A percentile compares a stretch with the other conserved stretches of the same genome.
These are phyloP conservation scores for Verasper variegatus DNA, from an alignment of 2,113 vertebrate species.

Conservation along the genomic window DNA sequence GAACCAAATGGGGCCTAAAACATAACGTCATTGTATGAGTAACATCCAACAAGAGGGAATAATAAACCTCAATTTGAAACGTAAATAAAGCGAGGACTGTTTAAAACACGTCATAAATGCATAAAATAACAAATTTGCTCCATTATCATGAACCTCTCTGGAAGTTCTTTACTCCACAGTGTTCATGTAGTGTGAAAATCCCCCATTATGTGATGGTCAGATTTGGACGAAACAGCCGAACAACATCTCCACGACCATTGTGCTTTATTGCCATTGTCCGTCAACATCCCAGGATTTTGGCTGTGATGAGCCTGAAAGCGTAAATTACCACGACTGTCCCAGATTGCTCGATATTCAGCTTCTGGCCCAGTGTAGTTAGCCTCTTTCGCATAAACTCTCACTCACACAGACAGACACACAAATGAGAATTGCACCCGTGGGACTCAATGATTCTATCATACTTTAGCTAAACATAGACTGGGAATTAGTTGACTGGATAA, in stretches of 20 bases:
- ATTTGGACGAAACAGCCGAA: conserved; percentile 17
- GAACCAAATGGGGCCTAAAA: neutral
- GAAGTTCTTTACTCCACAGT: conserved; percentile 10
- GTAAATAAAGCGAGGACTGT: neutral
- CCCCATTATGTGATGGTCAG: conserved; percentile 20
- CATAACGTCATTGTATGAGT: neutral
- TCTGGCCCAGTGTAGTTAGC: conserved; percentile 73
- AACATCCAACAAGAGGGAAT: neutral
- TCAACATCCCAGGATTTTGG: conserved; percentile 49
- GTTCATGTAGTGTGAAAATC: neutral
- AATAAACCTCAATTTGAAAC: neutral
- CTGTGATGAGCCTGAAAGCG: conserved; percentile 53
- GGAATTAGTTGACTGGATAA: conserved; percentile 81
- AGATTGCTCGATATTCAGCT: conserved; percentile 69
- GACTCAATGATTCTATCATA: conserved; percentile 80
- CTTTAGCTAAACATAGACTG: conserved; percentile 82
- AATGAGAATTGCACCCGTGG: conserved; percentile 78
- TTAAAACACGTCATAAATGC: neutral
- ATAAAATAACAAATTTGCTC: neutral
- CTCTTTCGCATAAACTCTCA: conserved; percentile 77
- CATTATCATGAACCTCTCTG: conserved; percentile 1
- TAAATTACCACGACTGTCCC: conserved; percentile 61
- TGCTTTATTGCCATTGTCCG: conserved; percentile 48
- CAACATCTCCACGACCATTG: conserved; percentile 41
- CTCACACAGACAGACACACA: conserved; percentile 79